These are phyloP conservation scores for Ataeniobius toweri DNA, from an alignment of 2,797 vertebrate species.

Conservation along the genomic window DNA sequence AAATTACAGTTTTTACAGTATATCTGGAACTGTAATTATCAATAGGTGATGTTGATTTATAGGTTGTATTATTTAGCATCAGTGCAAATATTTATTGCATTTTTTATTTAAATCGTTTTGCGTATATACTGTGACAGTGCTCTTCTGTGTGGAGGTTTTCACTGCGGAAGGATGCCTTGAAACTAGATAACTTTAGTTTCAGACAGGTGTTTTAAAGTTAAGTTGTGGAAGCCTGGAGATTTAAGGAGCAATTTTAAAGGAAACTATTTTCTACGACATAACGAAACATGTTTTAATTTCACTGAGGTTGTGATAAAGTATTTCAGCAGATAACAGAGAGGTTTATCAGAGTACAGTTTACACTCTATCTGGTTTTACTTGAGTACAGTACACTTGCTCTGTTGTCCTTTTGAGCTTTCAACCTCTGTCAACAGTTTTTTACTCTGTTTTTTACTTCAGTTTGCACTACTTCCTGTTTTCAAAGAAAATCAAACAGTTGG, in stretches of 20 bases:
- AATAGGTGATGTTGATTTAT: too few species aligned
- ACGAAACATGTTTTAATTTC: neutral
- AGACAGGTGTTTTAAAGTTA: neutral
- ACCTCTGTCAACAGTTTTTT: neutral
- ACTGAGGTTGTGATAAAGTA: neutral
- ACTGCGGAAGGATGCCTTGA: neutral
- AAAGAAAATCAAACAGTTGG: neutral
- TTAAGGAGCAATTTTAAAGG: neutral
- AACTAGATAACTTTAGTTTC: neutral
- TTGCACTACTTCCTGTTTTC: neutral
- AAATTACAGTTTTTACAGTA: too few species aligned
- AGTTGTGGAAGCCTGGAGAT: neutral
- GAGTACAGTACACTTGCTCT: neutral
- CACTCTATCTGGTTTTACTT: neutral
- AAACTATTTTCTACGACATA: neutral
- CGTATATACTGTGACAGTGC: neutral
- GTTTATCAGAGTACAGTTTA: neutral
- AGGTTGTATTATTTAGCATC: too few species aligned
- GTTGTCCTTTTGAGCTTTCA: neutral
- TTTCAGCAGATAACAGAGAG: neutral
- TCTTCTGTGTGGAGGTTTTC: neutral
- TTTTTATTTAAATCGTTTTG: neutral
- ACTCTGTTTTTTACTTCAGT: neutral
- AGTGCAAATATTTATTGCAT: too few species aligned
- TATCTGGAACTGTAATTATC: too few species aligned